Evolutionary conservation across 1,140 invertebrate species (phyloP).

Genomic region (Telenomus remus): DNA sequence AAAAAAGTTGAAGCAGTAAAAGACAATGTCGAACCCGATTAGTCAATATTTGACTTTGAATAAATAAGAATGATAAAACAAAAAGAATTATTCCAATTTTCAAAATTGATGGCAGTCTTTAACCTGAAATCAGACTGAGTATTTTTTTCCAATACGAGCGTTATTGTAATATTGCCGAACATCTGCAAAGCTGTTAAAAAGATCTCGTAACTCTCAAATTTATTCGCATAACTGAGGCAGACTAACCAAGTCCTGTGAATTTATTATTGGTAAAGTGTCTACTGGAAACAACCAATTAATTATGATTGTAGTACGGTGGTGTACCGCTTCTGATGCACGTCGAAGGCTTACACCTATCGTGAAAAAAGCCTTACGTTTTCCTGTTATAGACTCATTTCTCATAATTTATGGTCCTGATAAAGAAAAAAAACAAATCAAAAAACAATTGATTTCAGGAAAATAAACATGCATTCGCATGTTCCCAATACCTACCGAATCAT

Average conservation of each 20-base stretch:
- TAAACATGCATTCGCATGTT: too few species aligned
- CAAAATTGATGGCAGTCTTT: too few species aligned
- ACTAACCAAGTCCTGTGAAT: constrained; percentile 42
- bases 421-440: constrained; percentile 20
- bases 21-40: too few species aligned
- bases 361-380: constrained; percentile 39
- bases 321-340: constrained; percentile 32
- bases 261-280: constrained; percentile 52
- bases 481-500: too few species aligned
- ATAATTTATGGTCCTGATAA: constrained; percentile 32
- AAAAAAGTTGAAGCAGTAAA: too few species aligned
- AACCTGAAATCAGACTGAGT: too few species aligned
- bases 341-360: constrained; percentile 43
- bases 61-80: too few species aligned
- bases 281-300: constrained; percentile 51
- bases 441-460: not conserved
- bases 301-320: constrained; percentile 42
- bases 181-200: not conserved
- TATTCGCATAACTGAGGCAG: constrained; percentile 41
- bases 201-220: constrained; percentile 40
- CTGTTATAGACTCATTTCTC: constrained; percentile 34
- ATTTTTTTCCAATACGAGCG: too few species aligned
- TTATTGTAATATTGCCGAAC: too few species aligned
- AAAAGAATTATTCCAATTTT: too few species aligned
- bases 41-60: too few species aligned